phyloP scores from a whole-genome alignment of 2,888 invertebrate genomes.

The Agrotis ipsilon region DNA sequence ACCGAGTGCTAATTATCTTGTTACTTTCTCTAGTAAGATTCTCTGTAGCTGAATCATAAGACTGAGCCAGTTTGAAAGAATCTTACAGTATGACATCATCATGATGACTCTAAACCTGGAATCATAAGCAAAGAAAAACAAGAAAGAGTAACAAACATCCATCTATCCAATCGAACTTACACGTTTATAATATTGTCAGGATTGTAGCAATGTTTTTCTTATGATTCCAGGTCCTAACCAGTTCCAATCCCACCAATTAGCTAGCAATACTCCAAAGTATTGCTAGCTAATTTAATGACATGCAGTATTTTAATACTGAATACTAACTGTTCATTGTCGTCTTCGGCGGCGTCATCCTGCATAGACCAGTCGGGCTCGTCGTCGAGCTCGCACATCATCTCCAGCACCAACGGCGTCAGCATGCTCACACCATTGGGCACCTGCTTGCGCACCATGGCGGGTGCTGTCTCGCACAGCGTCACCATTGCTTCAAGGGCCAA shows the following conservation, averaged over 20 bases:
- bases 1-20: conserved; percentile 88
- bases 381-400: conserved; percentile 98
- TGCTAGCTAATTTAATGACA: no score
- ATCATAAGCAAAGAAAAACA: no score
- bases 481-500: conserved; percentile 97
- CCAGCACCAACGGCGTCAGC: conserved; percentile 96
- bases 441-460: conserved; percentile 98
- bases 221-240: no score
- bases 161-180: no score
- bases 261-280: no score
- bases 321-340: conserved; percentile 95
- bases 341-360: conserved; percentile 96
- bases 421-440: conserved; percentile 95
- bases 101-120: no score
- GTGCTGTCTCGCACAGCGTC: conserved; percentile 97
- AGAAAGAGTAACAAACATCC: no score
- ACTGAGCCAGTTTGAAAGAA: conserved; percentile 70
- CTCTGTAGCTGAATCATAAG: conserved; percentile 67
- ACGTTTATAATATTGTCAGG: no score
- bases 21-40: conserved; percentile 83
- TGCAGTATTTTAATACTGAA: neutral
- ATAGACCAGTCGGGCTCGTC: conserved; percentile 97
- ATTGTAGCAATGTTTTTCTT: no score
- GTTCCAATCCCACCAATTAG: no score
- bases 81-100: no score